These are phyloP conservation scores for Cepaea nemoralis DNA, from an alignment of 1,140 invertebrate species.

Conservation along the genomic window DNA sequence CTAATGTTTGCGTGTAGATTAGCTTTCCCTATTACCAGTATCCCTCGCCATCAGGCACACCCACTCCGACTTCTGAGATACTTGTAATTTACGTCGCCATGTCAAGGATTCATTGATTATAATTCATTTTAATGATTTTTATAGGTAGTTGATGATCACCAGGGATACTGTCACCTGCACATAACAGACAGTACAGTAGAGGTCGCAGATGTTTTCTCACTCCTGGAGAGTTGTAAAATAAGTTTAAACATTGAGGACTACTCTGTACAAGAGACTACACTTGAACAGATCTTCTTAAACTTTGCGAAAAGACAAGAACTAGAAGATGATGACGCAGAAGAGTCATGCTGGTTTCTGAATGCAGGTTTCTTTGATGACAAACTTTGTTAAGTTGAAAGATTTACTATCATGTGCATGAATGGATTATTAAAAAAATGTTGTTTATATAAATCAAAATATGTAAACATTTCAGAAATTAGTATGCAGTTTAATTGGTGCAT, in stretches of 20 bases:
- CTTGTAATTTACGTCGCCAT: background rate
- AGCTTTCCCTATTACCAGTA: too few species aligned
- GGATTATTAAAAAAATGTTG: too few species aligned
- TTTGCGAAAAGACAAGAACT: constrained; percentile 72
- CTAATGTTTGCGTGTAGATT: too few species aligned
- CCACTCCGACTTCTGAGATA: too few species aligned
- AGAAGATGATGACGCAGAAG: constrained; percentile 7
- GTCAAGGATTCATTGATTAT: background rate
- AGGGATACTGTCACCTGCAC: constrained; percentile 76
- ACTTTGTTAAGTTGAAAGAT: background rate
- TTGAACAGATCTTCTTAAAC: constrained; percentile 80
- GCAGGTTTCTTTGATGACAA: constrained; percentile 29
- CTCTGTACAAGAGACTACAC: constrained; percentile 81
- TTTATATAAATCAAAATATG: too few species aligned
- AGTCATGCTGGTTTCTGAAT: constrained; percentile 14
- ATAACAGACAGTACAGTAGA: constrained; percentile 66
- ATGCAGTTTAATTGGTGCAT: too few species aligned
- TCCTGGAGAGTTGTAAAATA: constrained; percentile 74
- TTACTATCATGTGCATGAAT: too few species aligned
- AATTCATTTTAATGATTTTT: constrained; percentile 31
- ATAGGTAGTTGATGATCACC: constrained; percentile 78
- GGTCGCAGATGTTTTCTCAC: constrained; percentile 78
- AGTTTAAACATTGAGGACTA: constrained; percentile 79
- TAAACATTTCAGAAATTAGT: too few species aligned
- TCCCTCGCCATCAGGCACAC: too few species aligned